phyloP scores from a whole-genome alignment of 2,888 invertebrate genomes.

The Thyatira batis region DNA sequence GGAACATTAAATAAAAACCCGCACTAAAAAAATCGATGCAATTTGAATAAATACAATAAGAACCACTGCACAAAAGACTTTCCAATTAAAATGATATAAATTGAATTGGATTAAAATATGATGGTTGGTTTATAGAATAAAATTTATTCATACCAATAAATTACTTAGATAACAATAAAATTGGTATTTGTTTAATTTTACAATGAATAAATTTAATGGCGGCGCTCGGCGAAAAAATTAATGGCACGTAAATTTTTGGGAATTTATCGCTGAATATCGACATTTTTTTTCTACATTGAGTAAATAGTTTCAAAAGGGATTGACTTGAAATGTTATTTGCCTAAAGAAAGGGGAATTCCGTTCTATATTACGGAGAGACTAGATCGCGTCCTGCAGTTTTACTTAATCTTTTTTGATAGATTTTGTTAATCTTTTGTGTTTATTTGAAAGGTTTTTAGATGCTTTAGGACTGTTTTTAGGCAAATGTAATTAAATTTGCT shows the following conservation, averaged over 20 bases:
- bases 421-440: no score
- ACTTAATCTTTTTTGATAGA: no score
- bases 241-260: background rate
- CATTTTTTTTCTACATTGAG: background rate
- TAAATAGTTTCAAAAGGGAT: background rate
- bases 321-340: background rate
- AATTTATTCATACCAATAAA: constrained; percentile 49
- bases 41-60: constrained; percentile 6
- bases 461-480: no score
- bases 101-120: constrained; percentile 26
- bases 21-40: background rate
- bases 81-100: constrained; percentile 21
- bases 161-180: constrained; percentile 43
- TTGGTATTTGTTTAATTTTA: constrained; percentile 42
- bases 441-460: no score
- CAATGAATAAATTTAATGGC: constrained; percentile 23
- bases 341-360: no score
- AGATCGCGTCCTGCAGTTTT: no score
- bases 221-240: background rate
- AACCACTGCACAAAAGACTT: constrained; percentile 14
- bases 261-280: background rate
- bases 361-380: no score
- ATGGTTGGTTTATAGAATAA: constrained; percentile 30
- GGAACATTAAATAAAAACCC: no score
- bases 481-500: no score